Evolutionary conservation across 2,888 invertebrate genomes (phyloP), one percentile per base, ranked within the genome.

Genomic region (Linnaemya vulpina): DNA sequence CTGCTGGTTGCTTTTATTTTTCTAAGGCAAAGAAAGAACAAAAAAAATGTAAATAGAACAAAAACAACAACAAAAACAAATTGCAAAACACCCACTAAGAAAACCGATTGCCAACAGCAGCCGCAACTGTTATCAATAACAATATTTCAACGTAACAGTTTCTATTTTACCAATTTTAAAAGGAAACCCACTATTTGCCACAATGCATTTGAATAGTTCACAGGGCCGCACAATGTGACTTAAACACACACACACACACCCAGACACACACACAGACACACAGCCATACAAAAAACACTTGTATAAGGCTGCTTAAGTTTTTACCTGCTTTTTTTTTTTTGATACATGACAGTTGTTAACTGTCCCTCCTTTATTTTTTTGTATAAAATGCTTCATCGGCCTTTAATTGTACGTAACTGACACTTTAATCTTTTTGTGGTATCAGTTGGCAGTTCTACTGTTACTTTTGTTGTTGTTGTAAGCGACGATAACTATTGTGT

Each of bases 1-100:
- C 76, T 76, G 84, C 68, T 62, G 67, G 76, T 81, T 76, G 51
- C 17, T 40, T 49, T 17, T 65, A 78, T 55, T 65, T 51, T 53
- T 62, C 22, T 30, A 40, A 51, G 25, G 17, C 46, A 62, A 43
- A 13, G 5, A 38, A 8, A 38, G 8, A 55, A 51, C 35, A 55
- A 55, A 20, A 53, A 20, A n/a, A n/a, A n/a, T n/a, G n/a, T n/a
- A n/a, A n/a, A n/a, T n/a, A n/a, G n/a, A n/a, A n/a, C n/a, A n/a
- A n/a, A 9, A 55, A 20, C 7, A 58, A 43, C 11, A 43, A 35
- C 55, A 58, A 40, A 8, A 49, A 60, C 46, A 60, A 73, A 40
- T 60, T 68, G 17, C 49, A 73, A 73, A 73, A 17, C 35, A 60
- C 17, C 25, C 63, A 53, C 63, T 63, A 11, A 55, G 46, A 67